Evolutionary conservation across 2,113 vertebrate genomes (phyloP).

Genomic region (Aramus guarauna): DNA sequence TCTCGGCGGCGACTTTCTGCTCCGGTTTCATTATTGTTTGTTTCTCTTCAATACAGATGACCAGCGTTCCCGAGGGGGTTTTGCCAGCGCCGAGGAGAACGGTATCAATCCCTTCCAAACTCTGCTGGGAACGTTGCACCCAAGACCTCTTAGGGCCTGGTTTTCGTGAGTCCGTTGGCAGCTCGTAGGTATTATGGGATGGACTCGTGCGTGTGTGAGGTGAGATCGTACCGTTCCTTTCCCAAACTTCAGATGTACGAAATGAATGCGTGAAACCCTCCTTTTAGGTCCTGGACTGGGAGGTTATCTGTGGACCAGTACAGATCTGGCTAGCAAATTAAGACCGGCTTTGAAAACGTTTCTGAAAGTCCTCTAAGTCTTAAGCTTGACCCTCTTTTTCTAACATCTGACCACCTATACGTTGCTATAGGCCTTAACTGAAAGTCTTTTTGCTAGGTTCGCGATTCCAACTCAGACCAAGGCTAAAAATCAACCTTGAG

Average conservation of each 20-base stretch:
- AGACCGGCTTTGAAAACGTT: background rate
- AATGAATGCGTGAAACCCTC: background rate
- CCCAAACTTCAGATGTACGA: background rate
- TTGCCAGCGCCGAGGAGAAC: background rate
- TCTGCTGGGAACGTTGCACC: background rate
- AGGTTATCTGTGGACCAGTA: background rate
- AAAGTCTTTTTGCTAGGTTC: background rate
- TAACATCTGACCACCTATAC: fast-evolving
- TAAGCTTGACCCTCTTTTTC: background rate
- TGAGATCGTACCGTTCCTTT: background rate
- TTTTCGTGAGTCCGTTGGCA: background rate
- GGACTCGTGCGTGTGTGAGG: background rate
- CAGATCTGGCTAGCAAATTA: background rate
- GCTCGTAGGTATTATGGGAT: background rate
- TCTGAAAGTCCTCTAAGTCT: background rate
- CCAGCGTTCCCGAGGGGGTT: background rate
- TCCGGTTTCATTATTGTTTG: background rate
- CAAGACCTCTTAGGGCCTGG: background rate
- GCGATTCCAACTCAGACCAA: background rate
- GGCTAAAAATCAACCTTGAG: background rate
- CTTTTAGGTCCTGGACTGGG: no score
- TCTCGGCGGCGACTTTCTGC: background rate
- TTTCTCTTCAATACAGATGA: background rate
- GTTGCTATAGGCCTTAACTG: fast-evolving
- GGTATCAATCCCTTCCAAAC: background rate